Evolutionary conservation across 2,113 vertebrate species (phyloP).

Genomic region (Poeciliopsis turrubarensis): DNA sequence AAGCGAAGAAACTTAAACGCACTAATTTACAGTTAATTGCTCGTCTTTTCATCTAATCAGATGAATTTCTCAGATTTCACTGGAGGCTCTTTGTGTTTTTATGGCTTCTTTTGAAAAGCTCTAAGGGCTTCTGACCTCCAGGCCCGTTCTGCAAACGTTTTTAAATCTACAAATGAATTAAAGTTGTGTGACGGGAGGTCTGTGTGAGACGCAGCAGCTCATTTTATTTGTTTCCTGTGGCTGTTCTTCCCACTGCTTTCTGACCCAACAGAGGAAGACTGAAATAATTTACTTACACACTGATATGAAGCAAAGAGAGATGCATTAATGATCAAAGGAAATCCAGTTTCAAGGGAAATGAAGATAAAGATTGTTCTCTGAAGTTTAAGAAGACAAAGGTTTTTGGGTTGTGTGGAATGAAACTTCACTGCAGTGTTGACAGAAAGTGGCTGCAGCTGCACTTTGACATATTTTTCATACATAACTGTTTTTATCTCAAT

Average conservation of each 20-base stretch:
- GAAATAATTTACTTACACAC: not conserved
- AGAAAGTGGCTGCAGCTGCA: too few species aligned
- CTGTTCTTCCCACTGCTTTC: not conserved
- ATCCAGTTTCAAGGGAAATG: not conserved
- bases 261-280: not conserved
- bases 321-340: conserved; percentile 1
- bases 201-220: not conserved
- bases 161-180: not conserved
- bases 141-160: not conserved
- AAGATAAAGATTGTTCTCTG: not conserved
- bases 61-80: not conserved
- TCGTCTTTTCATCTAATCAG: not conserved
- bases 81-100: not conserved
- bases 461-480: too few species aligned
- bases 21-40: not conserved
- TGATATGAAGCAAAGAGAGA: not conserved
- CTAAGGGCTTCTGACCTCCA: not conserved
- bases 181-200: not conserved
- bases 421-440: not conserved
- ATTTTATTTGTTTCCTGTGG: not conserved
- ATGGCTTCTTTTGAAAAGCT: not conserved
- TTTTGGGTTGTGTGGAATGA: not conserved
- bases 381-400: not conserved
- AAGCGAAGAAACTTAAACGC: not conserved
- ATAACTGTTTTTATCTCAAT: too few species aligned